Evolutionary conservation across 92 coral and sea anemone genomes (phyloP).

Genomic region (Heliopora coerulea): DNA sequence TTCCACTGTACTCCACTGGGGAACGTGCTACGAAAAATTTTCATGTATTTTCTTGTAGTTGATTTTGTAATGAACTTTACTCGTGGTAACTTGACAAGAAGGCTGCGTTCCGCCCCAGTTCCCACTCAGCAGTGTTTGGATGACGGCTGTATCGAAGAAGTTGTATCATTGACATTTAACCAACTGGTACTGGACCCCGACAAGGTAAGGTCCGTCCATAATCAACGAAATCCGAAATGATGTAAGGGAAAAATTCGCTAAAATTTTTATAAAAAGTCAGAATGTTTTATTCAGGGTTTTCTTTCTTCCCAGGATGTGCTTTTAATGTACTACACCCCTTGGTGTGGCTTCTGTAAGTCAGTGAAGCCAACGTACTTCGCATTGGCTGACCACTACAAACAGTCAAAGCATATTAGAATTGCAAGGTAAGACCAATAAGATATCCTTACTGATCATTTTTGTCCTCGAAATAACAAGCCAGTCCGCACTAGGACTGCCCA

Average conservation of each 20-base stretch:
- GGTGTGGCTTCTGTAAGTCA: conserved; percentile 91
- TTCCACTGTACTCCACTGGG: too few species aligned
- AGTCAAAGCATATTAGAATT: conserved; percentile 55
- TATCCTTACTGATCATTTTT: too few species aligned
- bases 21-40: too few species aligned
- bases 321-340: conserved; percentile 81
- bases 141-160: conserved; percentile 76
- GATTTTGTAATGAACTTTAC: conserved; percentile 87
- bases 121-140: conserved; percentile 50
- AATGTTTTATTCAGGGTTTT: too few species aligned
- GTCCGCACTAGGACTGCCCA: too few species aligned
- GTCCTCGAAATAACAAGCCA: too few species aligned
- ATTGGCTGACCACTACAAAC: conserved; percentile 72
- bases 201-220: conserved; percentile 67
- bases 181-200: conserved; percentile 67
- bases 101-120: conserved; percentile 65
- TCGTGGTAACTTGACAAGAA: conserved; percentile 67
- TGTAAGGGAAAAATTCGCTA: too few species aligned
- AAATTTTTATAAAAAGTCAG: too few species aligned
- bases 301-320: conserved; percentile 71
- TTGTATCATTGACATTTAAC: conserved; percentile 63
- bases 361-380: conserved; percentile 72
- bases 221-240: too few species aligned
- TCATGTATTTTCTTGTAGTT: conserved; percentile 48
- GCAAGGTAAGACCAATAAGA: conserved; percentile 60